These are phyloP conservation scores for Lacerta bilineata DNA, from an alignment of 2,797 vertebrate genomes.

Conservation along the genomic window DNA sequence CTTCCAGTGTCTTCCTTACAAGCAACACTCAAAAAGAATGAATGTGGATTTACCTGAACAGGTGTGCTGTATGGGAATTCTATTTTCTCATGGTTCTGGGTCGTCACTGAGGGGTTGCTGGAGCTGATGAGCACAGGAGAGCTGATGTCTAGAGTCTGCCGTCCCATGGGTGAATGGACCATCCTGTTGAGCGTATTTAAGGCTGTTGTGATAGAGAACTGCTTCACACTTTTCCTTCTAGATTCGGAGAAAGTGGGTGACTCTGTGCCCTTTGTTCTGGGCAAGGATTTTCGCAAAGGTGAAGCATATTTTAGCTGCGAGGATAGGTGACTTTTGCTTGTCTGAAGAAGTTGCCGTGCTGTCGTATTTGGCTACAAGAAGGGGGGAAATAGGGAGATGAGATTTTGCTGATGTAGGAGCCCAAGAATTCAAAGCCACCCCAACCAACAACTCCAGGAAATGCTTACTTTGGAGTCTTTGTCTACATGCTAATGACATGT, in stretches of 20 bases:
- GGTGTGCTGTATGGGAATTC: slow-evolving; percentile 61
- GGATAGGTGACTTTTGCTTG: slow-evolving; percentile 70
- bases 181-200: slow-evolving; percentile 83
- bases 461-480: not conserved
- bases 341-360: slow-evolving; percentile 78
- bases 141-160: slow-evolving; percentile 77
- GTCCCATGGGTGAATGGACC: slow-evolving; percentile 79
- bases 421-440: not conserved
- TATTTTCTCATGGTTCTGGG: slow-evolving; percentile 68
- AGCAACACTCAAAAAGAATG: not conserved
- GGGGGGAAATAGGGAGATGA: slow-evolving; percentile 44
- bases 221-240: slow-evolving; percentile 79
- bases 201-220: slow-evolving; percentile 84
- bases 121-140: slow-evolving; percentile 84
- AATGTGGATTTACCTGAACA: slow-evolving; percentile 78
- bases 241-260: slow-evolving; percentile 67
- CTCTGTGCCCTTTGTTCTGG: slow-evolving; percentile 64
- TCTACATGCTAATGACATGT: not conserved
- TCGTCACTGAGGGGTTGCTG: slow-evolving; percentile 79
- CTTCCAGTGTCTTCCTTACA: not conserved
- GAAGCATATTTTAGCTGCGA: slow-evolving; percentile 60
- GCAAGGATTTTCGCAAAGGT: slow-evolving; percentile 47
- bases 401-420: not conserved
- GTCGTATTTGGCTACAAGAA: slow-evolving; percentile 76
- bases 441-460: not conserved